phyloP scores from a whole-genome alignment of 2,113 vertebrate genomes.

The Emydocephalus ijimae region DNA sequence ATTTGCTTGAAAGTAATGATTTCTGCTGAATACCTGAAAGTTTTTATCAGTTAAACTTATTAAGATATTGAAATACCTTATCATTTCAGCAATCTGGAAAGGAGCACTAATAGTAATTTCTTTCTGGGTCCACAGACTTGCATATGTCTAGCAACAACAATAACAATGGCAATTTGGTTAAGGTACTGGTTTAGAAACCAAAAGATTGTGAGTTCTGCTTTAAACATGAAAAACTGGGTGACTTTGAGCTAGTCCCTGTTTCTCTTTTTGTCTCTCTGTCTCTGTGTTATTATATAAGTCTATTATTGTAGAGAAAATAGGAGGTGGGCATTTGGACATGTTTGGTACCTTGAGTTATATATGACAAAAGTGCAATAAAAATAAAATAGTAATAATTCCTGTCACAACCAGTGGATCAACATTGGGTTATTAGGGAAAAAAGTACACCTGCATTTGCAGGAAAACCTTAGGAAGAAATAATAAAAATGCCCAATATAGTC shows the following conservation, averaged over 20 bases:
- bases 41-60: not conserved
- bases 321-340: not conserved
- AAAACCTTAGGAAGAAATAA: too few relatives aligned
- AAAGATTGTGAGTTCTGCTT: not conserved
- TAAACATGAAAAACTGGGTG: not conserved
- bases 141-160: not conserved
- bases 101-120: not conserved
- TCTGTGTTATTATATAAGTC: too few relatives aligned
- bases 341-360: not conserved
- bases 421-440: not conserved
- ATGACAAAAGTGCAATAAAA: not conserved
- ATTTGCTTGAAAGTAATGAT: not conserved
- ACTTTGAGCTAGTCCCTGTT: not conserved
- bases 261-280: not conserved
- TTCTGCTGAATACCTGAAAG: not conserved
- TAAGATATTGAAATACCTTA: not conserved
- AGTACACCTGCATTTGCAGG: not conserved
- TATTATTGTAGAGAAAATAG: not conserved
- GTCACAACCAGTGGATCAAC: not conserved
- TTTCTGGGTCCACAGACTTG: not conserved
- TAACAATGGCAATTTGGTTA: not conserved
- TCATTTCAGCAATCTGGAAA: not conserved
- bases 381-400: not conserved
- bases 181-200: not conserved
- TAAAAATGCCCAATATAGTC: too few relatives aligned